Evolutionary conservation across 2,797 vertebrate species (phyloP), one percentile per base, ranked within the genome.

Genomic region (Labroides dimidiatus): DNA sequence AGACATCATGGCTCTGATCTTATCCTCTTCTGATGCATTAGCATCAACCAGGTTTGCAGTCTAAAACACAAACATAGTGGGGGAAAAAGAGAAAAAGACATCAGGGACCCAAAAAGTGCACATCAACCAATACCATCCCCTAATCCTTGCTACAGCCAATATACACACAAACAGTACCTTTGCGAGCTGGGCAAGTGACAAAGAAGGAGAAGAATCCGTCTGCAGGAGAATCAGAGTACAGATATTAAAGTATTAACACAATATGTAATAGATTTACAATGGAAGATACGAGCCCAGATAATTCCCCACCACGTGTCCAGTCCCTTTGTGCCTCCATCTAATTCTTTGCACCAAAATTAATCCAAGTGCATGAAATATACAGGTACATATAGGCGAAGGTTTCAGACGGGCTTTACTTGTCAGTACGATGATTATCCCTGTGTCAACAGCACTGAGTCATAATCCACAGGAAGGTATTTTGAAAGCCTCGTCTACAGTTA

Each of bases 1-100:
- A 77, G 95, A 95, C 94, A 99, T 99, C 98, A 99, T 99, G 86
- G 98, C 98, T 97, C 93, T 98, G 91, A 99, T 99, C 96, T 99
- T 99, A 95, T 99, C 98, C 89, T 99, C 98, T 87, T 99, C 98
- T 44, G 98, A 99, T 90, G 98, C 98, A 93, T 99, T 98, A 84
- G 97, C 98, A 90, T 99, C 98, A 87, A 96, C 98, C 91, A 99
- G 95, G 94, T 99, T 99, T 90, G 97, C 96, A 57, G 97, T 99
- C 98, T 99, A 95, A 94, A 95, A 66, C 2, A 68, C 43, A 71
- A 20, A 53, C 4, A 64, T 2, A 60, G 15, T 33, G 8, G 19
- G 17, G 6, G 4, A n/a, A 43, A 21, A 49, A 17, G 23, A 49
- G 9, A 16, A 49, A n/a, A 51, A 17, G 23, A 15, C 9, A 24